Percentiles rank a stretch among this genome's conserved stretches.
These are phyloP conservation scores for Craseonycteris thonglongyai DNA, from an alignment of 2,113 vertebrate genomes.

Conservation along the genomic window DNA sequence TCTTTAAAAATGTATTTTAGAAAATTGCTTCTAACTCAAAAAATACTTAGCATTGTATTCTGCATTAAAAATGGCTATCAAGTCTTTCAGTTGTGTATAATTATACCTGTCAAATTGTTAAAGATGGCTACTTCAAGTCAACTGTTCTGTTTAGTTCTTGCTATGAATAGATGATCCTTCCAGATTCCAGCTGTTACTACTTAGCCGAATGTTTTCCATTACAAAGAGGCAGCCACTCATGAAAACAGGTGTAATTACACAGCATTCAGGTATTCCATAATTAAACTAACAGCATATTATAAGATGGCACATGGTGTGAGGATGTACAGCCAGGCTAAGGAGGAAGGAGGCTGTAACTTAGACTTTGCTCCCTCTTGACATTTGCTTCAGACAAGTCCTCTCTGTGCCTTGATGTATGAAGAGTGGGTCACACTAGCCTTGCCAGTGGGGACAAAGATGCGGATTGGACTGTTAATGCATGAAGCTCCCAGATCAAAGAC, in stretches of 20 bases:
- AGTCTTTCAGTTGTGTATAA: not conserved
- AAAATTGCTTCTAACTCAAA: not conserved
- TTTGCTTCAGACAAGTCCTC: not conserved
- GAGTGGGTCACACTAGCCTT: not conserved
- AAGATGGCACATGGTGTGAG: not conserved
- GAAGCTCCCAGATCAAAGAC: not conserved
- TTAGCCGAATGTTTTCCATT: slow-evolving; percentile 36
- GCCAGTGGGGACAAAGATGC: not conserved
- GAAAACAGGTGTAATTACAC: slow-evolving; percentile 41
- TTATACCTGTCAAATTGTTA: not conserved
- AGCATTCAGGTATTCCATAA: slow-evolving; percentile 35
- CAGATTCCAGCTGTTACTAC: slow-evolving; percentile 39
- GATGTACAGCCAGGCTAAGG: not conserved
- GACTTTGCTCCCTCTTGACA: not conserved
- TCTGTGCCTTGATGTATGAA: not conserved
- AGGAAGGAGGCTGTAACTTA: not conserved
- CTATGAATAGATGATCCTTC: not conserved
- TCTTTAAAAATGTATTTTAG: not conserved
- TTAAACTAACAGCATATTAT: slow-evolving; percentile 22
- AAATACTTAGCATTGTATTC: not conserved
- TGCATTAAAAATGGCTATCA: not conserved
- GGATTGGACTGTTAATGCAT: not conserved
- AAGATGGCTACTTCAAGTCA: not conserved
- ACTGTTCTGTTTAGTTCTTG: not conserved
- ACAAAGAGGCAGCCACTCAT: slow-evolving; percentile 20